Evolutionary conservation across 2,888 invertebrate genomes (phyloP), one percentile per base, ranked within the genome.

Genomic region (Bombyx huttoni): DNA sequence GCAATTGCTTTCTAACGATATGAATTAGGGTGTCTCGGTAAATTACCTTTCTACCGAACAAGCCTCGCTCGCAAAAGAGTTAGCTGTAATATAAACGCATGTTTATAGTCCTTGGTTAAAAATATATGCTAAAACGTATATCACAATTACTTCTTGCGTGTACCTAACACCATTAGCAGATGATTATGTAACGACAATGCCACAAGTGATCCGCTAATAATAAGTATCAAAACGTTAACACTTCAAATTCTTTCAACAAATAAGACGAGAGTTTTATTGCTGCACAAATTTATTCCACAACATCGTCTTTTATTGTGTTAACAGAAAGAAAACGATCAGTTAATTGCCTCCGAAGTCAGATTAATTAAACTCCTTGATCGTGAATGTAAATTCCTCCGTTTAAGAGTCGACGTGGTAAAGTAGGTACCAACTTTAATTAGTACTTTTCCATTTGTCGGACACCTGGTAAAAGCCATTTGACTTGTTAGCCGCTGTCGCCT

Each of bases 341-440:
- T 59, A 60, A 65, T 80, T 80, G 73, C 82, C 74, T 80, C 80
- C 78, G 73, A 65, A 65, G 65, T 64, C 70, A 73, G 79, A 84
- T 83, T 85, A 84, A 87, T 86, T 85, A 83, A 81, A 80, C 73
- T 81, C 75, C 72, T 76, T 78, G 78, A 76, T 73, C 75, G 66
- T 70, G 61, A 74, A 64, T 68, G 69, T 70, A 72, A 69, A 64
- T 71, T 73, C 67, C 77, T 74, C 78, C 75, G 80, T 82, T 82
- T 77, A 76, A 73, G 70, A 73, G 73, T 68, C 67, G 61, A 56
- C 65, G 61, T 63, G 67, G 68, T 73, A 70, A 77, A 81, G 75
- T 40, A 40, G 40, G 40, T 80, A 78, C 64, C 61, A 59, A 68
- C 75, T 81, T 83, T 83, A 86, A 86, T 85, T 84, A 86, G 82